Base-by-base conservation (phyloP, 2,797 vertebrate genomes). In the Eremophila alpestris region DNA sequence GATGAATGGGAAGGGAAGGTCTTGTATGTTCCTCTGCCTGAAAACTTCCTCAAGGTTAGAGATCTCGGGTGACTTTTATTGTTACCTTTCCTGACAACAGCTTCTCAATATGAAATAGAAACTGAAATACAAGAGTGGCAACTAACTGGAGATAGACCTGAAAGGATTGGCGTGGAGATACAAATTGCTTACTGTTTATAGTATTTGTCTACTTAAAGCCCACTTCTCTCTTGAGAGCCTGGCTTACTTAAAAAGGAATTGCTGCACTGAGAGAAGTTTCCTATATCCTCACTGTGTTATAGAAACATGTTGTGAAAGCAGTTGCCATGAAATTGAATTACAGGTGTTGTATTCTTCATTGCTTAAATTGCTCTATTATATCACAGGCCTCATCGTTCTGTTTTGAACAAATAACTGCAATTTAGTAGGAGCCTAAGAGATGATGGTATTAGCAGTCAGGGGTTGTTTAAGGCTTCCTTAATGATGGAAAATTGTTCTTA, bases 311-410 rank as follows among this genome's bases (percentile, higher is more conserved):
- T 96, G 94, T 97, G 97, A 97, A 98, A 97, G 92, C 93, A 97
- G 96, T 96, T 97, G 97, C 97, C 97, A 97, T 98, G 97, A 98
- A 98, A 98, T 97, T 98, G 97, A 98, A 98, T 98, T 98, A 98
- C 94, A 98, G 97, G 96, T 98, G 96, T 95, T 81, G 58, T 96
- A 92, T 96, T 97, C 97, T 96, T 96, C 93, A 75, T 93, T 95
- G 94, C 78, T 97, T 83, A 96, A 97, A 98, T 98, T 96, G 97
- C 94, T 97, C 96, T 95, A 91, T 98, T 97, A 97, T 98, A 95
- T 96, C 95, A 93, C 80, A 90, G 88, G 91, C 89, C 82, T 97
- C 96, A 93, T 97, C 60, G 8, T 97, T 96, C 97, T 97, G 95
- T 97, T 98, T 97, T 96, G 97, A 97, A 96, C 96, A 98, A 98